Evolutionary conservation across 2,888 invertebrate genomes (phyloP), one percentile per base, ranked within the genome.

Genomic region (Rhyacophila evoluta): DNA sequence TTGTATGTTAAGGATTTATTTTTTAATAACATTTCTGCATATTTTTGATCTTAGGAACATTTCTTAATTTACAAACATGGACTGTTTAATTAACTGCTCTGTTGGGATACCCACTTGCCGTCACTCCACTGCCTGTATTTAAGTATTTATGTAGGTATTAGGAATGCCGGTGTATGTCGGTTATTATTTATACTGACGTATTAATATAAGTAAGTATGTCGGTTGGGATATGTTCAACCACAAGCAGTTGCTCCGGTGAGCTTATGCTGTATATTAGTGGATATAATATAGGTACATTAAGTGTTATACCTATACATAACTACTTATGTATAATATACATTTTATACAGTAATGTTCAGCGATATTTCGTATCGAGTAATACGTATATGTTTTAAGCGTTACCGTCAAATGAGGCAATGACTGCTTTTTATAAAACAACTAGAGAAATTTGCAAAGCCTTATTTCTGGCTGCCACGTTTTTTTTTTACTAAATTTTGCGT

Each of bases 311-410:
- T 25, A 29, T 70, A 11, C n/a, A 29, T 19, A 28, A 39, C 27
- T 37, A 36, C 72, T 1, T 29, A 12, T 37, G 11, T 27, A 27
- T 27, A 12, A 27, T 55, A 33, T 72, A 67, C 29, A 33, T 39
- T 29, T 73, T 77, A 73, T 68, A 75, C 75, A 72, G 74, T 33
- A 55, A 39, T 36, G 78, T 74, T 74, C 41, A 41, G 78, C 41
- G 33, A 75, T 78, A 78, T 75, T 75, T 78, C 74, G 78, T 67
- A 78, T 72, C 72, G 74, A 55, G 36, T 71, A 55, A 72, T 78
- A 78, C 67, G 37, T 37, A 75, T 25, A 29, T 28, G 27, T n/a
- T n/a, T n/a, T n/a, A n/a, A n/a, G n/a, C n/a, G n/a, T n/a, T n/a
- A n/a, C n/a, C n/a, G n/a, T n/a, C n/a, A n/a, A n/a, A n/a, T n/a